Percentiles rank a stretch among this genome's conserved stretches.
Conservation (phyloP, 2,797 vertebrate species). For the Cyprinodon diabolis region DNA sequence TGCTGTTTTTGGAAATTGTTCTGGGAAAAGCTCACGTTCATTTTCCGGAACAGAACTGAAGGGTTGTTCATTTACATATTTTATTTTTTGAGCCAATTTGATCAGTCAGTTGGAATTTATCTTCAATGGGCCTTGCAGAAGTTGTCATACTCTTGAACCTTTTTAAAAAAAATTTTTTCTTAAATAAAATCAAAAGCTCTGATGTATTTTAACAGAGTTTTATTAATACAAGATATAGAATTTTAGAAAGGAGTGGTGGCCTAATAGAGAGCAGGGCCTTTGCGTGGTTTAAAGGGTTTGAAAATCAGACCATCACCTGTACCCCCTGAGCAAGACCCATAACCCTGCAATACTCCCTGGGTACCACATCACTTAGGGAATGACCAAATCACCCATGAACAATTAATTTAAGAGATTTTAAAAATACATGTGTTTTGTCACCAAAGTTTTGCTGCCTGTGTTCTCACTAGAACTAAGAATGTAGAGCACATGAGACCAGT, state of each 20-base stretch:
- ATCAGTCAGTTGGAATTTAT: background rate
- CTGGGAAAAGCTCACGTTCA: background rate
- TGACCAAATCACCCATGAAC: no score
- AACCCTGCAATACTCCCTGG: no score
- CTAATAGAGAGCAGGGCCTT: no score
- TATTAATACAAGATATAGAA: background rate
- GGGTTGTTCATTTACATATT: background rate
- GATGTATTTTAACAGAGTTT: background rate
- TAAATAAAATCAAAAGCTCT: background rate
- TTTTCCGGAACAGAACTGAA: background rate
- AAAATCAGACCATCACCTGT: no score
- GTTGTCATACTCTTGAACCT: background rate
- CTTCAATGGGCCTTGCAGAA: background rate
- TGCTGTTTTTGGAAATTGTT: slow-evolving; percentile 6
- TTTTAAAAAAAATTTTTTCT: background rate
- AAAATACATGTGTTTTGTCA: no score
- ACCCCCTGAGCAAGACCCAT: no score
- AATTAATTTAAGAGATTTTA: no score
- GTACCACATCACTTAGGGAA: no score
- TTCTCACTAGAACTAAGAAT: no score
- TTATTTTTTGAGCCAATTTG: background rate
- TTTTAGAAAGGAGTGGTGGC: background rate
- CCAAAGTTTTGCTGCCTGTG: no score
- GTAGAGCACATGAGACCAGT: no score
- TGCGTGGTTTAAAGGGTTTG: no score